Base-by-base conservation (phyloP, 2,797 vertebrate genomes). In the Clarias pachynema region DNA sequence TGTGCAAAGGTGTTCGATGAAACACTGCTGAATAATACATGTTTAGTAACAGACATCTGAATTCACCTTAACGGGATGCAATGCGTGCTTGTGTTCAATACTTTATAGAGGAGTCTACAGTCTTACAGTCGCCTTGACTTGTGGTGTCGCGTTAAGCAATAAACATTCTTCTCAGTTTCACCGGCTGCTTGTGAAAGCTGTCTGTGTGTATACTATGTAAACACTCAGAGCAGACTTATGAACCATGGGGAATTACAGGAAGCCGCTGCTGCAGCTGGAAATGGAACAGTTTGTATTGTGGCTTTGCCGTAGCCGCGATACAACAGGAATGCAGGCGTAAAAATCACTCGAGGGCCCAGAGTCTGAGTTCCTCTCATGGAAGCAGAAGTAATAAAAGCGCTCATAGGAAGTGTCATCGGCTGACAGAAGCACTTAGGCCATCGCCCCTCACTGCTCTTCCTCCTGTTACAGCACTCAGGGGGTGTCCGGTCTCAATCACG, bases 331-430 rank as follows among this genome's bases (percentile, higher is more conserved):
- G 79, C 70, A 81, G 65, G 86, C 70, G 62, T 77, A 86, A 87
- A 81, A 89, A 89, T 83, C 60, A 24, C 73, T 86, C 59, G n/a
- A 79, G 79, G 31, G 84, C 63, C 77, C 78, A 81, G 81, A 65
- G 83, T 63, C 62, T 18, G 56, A 77, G 80, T 82, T 88, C 78
- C 81, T 86, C 73, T 83, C 29, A 60, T 85, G 74, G 88, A 87
- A 90, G 85, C 86, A 90, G 87, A 86, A 89, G 87, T 84, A 91
- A 90, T 90, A 89, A 89, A 90, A 85, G 69, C 31, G 57, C 86
- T 89, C 86, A 88, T 89, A 90, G 90, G 89, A 91, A 86, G 89
- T 88, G 87, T 87, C 87, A 83, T 88, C 85, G 69, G 86, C 87
- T 89, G 89, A 87, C 87, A 89, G 86, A 90, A 91, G 87, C 79